Base-by-base conservation (phyloP, 2,888 invertebrate species). In the Drosophila borborema region DNA sequence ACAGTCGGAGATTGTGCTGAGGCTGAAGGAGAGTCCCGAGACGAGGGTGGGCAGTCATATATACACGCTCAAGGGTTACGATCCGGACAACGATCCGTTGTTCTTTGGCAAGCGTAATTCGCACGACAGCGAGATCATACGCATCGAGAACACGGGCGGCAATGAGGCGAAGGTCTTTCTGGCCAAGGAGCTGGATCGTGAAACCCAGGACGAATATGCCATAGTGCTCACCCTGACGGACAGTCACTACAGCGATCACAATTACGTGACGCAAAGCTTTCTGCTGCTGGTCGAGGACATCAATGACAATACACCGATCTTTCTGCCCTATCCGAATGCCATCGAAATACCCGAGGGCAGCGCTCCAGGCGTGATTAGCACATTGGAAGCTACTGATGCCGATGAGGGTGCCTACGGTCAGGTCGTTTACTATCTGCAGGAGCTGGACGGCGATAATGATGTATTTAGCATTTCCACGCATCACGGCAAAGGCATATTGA, bases 331-430 rank as follows among this genome's bases (percentile, higher is more conserved):
- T 93, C 97, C 96, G 85, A 96, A 97, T 51, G 96, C 97, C 60
- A 94, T 98, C 75, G 95, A 95, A 67, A 94, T 98, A 46, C 95
- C 95, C 68, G 98, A 98, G 94, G 95, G 97, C 92, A 95, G 96
- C 60, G 93, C 94, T 8, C 96, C 97, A 0, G 96, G 96, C 20
- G 94, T 97, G 69, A 93, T 98, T 54, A 94, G 96, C 16, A 96
- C 96, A 2, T 95, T 98, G 34, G 97, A 98, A 93, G 98, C 98
- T 14, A 96, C 96, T 6, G 98, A 98, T 92, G 95, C 96, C 59
- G 98, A 98, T 91, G 97, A 98, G 93, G 98, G 98, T 54, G 96
- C 97, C 45, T 98, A 98, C 89, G 98, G 98, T 48, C 98, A 98
- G 94, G 97, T 98, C 31, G 95, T 98, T 23, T 98, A 98, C 92